Conservation (phyloP, 2,888 invertebrate genomes). For the Hipparchia sbordonii region DNA sequence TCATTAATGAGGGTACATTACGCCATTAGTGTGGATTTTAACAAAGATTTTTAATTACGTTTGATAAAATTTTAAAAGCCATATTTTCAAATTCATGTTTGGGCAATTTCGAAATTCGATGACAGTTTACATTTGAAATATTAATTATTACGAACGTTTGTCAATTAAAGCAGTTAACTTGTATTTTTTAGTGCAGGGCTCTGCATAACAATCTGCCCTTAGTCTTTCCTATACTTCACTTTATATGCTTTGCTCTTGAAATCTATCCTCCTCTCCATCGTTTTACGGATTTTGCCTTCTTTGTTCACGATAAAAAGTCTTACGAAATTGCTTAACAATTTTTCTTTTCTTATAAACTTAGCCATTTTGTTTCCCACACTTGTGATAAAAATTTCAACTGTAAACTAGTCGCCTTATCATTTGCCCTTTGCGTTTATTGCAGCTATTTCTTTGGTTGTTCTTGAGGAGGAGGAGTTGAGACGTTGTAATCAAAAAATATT, state of each 20-base stretch:
- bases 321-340: too few species aligned
- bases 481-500: conserved; percentile 27
- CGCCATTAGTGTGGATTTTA: conserved; percentile 10
- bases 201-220: background rate
- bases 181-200: too few species aligned
- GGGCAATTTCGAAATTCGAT: background rate
- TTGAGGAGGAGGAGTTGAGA: background rate
- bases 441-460: background rate
- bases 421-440: background rate
- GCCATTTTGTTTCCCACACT: background rate
- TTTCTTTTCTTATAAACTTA: too few species aligned
- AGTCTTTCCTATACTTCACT: background rate
- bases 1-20: background rate
- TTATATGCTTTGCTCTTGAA: background rate
- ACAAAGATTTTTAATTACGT: background rate
- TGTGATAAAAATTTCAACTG: background rate
- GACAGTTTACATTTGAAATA: background rate
- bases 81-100: background rate
- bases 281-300: background rate
- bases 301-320: too few species aligned
- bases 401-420: background rate
- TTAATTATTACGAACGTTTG: background rate
- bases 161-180: too few species aligned
- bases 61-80: background rate
- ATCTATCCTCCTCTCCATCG: background rate